phyloP scores from a whole-genome alignment of 2,113 vertebrate species.

The Tachysurus vachellii region DNA sequence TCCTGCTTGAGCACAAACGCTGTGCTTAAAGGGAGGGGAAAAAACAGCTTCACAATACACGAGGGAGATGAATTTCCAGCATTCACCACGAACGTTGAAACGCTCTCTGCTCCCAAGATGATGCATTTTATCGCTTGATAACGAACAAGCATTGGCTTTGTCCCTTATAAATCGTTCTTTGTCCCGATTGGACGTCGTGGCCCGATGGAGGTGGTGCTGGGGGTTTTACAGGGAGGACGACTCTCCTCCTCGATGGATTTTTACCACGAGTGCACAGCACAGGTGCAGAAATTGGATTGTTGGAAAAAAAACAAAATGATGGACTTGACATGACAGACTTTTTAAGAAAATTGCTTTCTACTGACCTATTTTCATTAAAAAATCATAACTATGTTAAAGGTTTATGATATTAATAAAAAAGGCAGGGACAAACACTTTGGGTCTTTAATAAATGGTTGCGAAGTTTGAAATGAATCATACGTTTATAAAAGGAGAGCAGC shows the following conservation, averaged over 20 bases:
- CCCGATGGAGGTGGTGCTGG: conserved; percentile 9
- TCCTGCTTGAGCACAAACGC: neutral
- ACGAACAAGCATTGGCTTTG: conserved; percentile 31
- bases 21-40: conserved; percentile 16
- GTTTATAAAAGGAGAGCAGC: neutral
- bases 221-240: conserved; percentile 36
- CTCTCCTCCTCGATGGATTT: conserved; percentile 47
- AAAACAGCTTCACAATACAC: conserved; percentile 2
- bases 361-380: conserved; percentile 68
- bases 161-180: conserved; percentile 24
- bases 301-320: conserved; percentile 18
- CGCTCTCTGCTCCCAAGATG: conserved; percentile 2
- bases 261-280: conserved; percentile 45
- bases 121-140: conserved; percentile 47
- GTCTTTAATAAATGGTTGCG: conserved; percentile 20
- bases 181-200: conserved; percentile 44
- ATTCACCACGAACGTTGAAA: conserved; percentile 9
- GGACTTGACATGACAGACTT: conserved; percentile 55
- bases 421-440: conserved; percentile 37
- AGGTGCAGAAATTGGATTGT: conserved; percentile 49
- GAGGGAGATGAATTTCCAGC: conserved; percentile 37
- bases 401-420: conserved; percentile 62
- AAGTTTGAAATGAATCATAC: neutral
- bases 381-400: conserved; percentile 62
- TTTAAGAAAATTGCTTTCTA: conserved; percentile 64